Evolutionary conservation across 2,113 vertebrate species (phyloP).

Genomic region (Callipepla californica): DNA sequence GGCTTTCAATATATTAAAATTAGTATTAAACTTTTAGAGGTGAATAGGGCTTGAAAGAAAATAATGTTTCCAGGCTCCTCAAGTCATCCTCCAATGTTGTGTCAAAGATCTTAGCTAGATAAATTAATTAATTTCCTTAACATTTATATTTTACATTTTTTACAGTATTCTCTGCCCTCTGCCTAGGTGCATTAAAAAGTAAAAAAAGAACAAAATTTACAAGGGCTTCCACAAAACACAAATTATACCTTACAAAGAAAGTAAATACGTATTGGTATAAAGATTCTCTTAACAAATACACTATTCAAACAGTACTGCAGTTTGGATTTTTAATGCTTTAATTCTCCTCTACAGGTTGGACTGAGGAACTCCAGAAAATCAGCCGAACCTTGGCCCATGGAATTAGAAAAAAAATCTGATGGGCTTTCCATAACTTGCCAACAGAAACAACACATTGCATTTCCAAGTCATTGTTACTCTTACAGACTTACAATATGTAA

Average conservation of each 20-base stretch:
- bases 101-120: background rate
- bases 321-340: background rate
- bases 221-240: background rate
- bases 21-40: slow-evolving; percentile 55
- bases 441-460: background rate
- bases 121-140: slow-evolving; percentile 28
- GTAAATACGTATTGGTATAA: background rate
- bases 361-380: background rate
- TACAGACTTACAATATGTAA: background rate
- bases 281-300: background rate
- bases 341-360: background rate
- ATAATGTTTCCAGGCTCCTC: slow-evolving; percentile 1
- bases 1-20: slow-evolving; percentile 54
- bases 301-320: background rate
- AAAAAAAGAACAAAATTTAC: background rate
- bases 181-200: background rate
- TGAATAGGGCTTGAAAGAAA: slow-evolving; percentile 26
- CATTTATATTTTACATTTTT: background rate
- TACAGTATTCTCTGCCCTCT: background rate
- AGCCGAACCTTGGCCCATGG: background rate
- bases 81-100: background rate
- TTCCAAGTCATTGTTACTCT: background rate
- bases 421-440: background rate
- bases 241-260: background rate
- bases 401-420: background rate